Percentiles rank a stretch among this genome's conserved stretches.
phyloP scores from a whole-genome alignment of 1,140 invertebrate species.

The Drosophila tropicalis region DNA sequence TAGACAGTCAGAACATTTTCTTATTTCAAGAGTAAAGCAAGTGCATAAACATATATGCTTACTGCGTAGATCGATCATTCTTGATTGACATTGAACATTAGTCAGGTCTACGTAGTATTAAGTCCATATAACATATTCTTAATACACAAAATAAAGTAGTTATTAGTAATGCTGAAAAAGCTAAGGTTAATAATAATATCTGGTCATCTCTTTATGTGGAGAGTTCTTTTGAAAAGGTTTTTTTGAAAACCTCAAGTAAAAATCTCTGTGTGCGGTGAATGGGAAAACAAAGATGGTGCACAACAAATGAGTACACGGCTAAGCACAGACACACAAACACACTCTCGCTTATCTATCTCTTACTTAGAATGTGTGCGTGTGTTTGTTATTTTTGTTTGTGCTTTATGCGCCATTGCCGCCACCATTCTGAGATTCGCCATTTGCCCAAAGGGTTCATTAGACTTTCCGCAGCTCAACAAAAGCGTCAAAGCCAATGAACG shows the following conservation, averaged over 20 bases:
- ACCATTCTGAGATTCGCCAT: slow-evolving; percentile 30
- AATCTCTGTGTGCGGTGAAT: not conserved
- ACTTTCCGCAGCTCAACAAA: slow-evolving; percentile 54
- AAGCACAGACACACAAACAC: slow-evolving; percentile 16
- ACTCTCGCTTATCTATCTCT: slow-evolving; percentile 38
- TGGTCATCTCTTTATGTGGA: not conserved
- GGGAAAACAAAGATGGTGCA: slow-evolving; percentile 36
- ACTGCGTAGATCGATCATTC: too few species aligned
- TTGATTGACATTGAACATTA: too few species aligned
- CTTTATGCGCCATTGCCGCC: slow-evolving; percentile 48
- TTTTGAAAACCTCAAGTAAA: slow-evolving; percentile 1
- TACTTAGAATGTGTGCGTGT: not conserved
- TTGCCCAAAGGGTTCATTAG: slow-evolving; percentile 71
- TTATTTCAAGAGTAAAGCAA: too few species aligned
- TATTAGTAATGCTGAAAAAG: too few species aligned
- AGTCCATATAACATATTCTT: too few species aligned
- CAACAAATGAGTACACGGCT: slow-evolving; percentile 19
- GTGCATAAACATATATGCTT: too few species aligned
- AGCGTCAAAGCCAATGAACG: slow-evolving; percentile 71
- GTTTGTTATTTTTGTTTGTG: slow-evolving; percentile 32
- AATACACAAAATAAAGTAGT: too few species aligned
- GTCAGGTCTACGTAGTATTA: too few species aligned
- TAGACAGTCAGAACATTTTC: too few species aligned
- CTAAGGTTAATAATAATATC: not conserved
- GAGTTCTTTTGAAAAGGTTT: not conserved